Evolutionary conservation across 2,113 vertebrate species (phyloP).

Genomic region (Sakesphorus luctuosus): DNA sequence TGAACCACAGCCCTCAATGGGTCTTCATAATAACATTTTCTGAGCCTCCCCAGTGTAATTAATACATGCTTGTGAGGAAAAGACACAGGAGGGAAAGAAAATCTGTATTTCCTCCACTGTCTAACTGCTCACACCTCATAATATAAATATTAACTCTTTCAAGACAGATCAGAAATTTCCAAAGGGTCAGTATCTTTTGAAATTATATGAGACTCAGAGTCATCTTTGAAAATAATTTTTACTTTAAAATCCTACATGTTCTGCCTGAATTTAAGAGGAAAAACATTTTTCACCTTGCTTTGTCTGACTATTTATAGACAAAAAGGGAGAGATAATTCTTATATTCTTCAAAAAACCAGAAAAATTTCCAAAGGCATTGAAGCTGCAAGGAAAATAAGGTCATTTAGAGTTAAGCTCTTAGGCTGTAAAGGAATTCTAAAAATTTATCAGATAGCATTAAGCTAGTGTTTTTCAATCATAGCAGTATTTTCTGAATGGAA

Average conservation of each 20-base stretch:
- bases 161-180: background rate
- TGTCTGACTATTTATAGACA: background rate
- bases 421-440: background rate
- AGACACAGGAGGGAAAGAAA: background rate
- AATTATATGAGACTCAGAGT: background rate
- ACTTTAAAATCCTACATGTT: background rate
- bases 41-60: background rate
- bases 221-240: background rate
- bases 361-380: background rate
- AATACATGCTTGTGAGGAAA: background rate
- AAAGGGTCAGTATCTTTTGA: background rate
- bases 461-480: background rate
- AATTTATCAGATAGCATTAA: background rate
- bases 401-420: background rate
- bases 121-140: background rate
- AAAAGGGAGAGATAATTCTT: background rate
- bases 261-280: background rate
- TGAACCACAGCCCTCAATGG: background rate
- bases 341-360: background rate
- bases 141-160: background rate
- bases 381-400: background rate
- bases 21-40: background rate
- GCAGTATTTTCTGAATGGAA: background rate
- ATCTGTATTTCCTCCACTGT: background rate
- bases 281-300: background rate